Evolutionary conservation across 2,113 vertebrate species (phyloP).

Genomic region (Pachyramphus minor): DNA sequence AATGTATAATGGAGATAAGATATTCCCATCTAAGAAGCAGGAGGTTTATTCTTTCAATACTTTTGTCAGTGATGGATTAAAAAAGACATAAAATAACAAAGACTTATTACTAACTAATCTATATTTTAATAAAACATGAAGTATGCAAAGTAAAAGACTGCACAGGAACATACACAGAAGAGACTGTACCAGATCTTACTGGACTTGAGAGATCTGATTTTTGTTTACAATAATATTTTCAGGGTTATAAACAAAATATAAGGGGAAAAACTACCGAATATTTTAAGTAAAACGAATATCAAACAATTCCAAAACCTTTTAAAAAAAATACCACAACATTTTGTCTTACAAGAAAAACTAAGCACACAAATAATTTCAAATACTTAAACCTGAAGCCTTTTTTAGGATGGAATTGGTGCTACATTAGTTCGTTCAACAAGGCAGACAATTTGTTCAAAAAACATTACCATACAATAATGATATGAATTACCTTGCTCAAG

Average conservation of each 20-base stretch:
- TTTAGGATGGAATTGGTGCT: not conserved
- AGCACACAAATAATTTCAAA: not conserved
- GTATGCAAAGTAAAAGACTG: not conserved
- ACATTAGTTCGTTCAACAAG: not conserved
- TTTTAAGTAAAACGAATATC: not conserved
- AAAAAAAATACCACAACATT: fast-evolving
- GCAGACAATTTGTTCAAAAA: not conserved
- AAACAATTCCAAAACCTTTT: not conserved
- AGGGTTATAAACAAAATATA: not conserved
- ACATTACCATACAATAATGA: not conserved
- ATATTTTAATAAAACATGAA: not conserved
- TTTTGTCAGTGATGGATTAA: not conserved
- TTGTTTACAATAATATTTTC: not conserved
- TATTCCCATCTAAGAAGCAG: not conserved
- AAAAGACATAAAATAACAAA: not conserved
- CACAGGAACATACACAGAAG: not conserved
- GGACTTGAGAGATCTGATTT: not conserved
- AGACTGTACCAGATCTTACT: not conserved
- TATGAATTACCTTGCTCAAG: not conserved
- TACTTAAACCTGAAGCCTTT: not conserved
- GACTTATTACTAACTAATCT: not conserved
- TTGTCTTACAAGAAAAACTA: not conserved
- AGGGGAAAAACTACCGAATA: not conserved
- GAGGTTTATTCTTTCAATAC: not conserved
- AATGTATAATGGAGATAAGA: not conserved